Evolutionary conservation across 2,888 invertebrate genomes (phyloP).

Genomic region (Mimas tiliae): DNA sequence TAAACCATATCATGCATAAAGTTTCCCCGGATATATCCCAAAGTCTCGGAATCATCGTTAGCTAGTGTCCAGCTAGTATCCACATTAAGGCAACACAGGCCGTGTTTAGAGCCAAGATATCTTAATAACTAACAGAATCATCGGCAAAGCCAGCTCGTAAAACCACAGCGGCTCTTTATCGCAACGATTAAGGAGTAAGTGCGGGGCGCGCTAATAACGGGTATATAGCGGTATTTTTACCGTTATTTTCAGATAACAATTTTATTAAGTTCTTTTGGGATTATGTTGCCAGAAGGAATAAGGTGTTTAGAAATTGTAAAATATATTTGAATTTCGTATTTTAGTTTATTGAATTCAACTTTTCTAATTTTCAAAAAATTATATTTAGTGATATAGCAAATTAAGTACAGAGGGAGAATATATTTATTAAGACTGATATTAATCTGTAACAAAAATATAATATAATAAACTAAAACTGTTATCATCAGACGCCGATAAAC

Average conservation of each 20-base stretch:
- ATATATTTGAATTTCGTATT: neutral
- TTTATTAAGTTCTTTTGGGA: neutral
- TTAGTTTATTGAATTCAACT: neutral
- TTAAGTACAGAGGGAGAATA: too few relatives aligned
- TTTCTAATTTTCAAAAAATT: too few relatives aligned
- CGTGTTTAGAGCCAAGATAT: slow-evolving; percentile 22
- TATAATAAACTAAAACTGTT: too few relatives aligned
- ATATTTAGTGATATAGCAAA: too few relatives aligned
- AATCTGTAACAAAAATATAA: too few relatives aligned
- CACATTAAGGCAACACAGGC: slow-evolving; percentile 14
- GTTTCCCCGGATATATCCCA: neutral
- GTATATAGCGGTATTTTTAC: neutral
- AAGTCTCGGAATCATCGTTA: neutral
- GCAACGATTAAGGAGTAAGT: slow-evolving; percentile 13
- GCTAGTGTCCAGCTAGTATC: slow-evolving; percentile 3
- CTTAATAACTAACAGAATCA: slow-evolving; percentile 23
- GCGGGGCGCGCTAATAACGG: neutral
- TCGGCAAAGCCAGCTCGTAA: slow-evolving; percentile 17
- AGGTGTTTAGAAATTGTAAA: neutral
- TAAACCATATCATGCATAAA: neutral
- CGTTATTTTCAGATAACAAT: slow-evolving; percentile 9
- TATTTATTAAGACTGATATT: too few relatives aligned
- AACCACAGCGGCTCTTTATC: slow-evolving; percentile 15
- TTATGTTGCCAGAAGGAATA: neutral
- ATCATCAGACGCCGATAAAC: too few relatives aligned